These are phyloP conservation scores for Oligia strigilis DNA, from an alignment of 2,888 invertebrate species.

Conservation along the genomic window DNA sequence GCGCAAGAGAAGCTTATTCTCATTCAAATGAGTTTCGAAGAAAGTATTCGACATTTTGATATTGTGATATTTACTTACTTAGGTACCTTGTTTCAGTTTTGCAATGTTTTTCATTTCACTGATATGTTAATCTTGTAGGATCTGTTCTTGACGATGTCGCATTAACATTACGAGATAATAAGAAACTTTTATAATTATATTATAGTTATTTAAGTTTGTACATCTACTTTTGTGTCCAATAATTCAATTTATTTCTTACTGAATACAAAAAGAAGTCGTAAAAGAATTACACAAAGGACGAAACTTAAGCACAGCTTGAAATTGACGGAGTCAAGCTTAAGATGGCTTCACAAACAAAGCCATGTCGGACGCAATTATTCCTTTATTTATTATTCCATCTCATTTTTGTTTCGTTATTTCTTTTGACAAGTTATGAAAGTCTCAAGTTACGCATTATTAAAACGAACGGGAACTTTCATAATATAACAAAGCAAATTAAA, in stretches of 20 bases:
- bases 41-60: conserved; percentile 85
- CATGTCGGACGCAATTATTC: conserved; percentile 77
- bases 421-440: conserved; percentile 70
- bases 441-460: conserved; percentile 73
- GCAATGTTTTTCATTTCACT: conserved; percentile 51
- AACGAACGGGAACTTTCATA: conserved; percentile 68
- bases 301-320: conserved; percentile 57
- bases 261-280: conserved; percentile 25
- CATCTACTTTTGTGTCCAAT: not conserved
- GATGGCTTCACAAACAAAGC: conserved; percentile 72
- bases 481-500: conserved; percentile 57
- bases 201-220: not conserved
- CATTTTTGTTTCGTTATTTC: conserved; percentile 73
- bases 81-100: conserved; percentile 62
- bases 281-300: conserved; percentile 52
- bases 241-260: conserved; percentile 24
- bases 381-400: conserved; percentile 77
- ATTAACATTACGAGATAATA: conserved; percentile 11
- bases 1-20: conserved; percentile 81
- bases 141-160: conserved; percentile 1
- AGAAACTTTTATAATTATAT: not conserved
- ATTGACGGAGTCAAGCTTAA: conserved; percentile 67
- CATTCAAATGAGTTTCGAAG: conserved; percentile 86
- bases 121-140: conserved; percentile 35
- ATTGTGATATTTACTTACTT: conserved; percentile 75